phyloP scores from a whole-genome alignment of 2,797 vertebrate genomes.

The Trachops cirrhosus region DNA sequence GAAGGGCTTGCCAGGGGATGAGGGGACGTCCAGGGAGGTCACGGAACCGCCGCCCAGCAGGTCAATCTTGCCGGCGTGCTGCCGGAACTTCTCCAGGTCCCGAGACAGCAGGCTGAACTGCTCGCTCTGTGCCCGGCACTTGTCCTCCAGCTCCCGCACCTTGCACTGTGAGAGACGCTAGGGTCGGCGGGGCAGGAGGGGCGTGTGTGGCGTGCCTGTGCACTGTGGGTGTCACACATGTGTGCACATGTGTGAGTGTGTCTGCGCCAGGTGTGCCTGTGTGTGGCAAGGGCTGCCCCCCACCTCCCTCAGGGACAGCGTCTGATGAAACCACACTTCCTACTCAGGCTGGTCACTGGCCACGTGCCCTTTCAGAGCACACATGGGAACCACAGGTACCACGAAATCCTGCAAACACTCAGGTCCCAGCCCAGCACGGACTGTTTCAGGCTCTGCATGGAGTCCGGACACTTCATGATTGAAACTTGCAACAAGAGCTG shows the following conservation, averaged over 20 bases:
- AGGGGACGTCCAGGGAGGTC: constrained; percentile 83
- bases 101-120: constrained; percentile 97
- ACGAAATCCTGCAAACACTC: background rate
- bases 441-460: background rate
- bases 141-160: constrained; percentile 97
- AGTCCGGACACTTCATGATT: background rate
- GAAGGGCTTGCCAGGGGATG: constrained; percentile 89
- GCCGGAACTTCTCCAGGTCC: constrained; percentile 94
- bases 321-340: background rate
- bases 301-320: background rate
- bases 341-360: background rate
- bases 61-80: constrained; percentile 93
- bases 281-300: background rate
- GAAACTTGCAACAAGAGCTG: background rate
- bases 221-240: no score
- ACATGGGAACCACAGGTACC: background rate
- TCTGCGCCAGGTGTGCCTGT: no score
- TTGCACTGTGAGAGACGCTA: constrained; percentile 86
- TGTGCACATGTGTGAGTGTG: no score
- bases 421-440: background rate
- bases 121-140: constrained; percentile 96
- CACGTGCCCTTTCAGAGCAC: background rate
- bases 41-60: constrained; percentile 87
- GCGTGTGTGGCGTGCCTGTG: background rate
- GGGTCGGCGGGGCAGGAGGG: fast-evolving